Evolutionary conservation across 2,113 vertebrate genomes (phyloP).

Genomic region (Anseranas semipalmata): DNA sequence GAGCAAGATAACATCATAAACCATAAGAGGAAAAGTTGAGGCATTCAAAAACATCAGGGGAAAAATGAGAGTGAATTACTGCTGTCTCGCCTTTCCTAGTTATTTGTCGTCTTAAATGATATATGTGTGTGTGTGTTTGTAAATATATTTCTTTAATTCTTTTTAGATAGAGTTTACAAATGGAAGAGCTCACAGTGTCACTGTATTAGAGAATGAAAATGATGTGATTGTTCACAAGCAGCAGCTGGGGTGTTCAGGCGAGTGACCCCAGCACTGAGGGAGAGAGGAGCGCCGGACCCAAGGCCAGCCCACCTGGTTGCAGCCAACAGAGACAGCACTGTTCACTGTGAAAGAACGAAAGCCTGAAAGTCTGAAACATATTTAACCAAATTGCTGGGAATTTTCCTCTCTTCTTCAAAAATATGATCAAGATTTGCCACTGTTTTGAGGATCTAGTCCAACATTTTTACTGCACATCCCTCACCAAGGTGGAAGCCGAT

Average conservation of each 20-base stretch:
- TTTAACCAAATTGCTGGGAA: background rate
- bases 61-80: conserved; percentile 18
- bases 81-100: background rate
- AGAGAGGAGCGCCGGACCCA: background rate
- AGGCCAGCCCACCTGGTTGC: background rate
- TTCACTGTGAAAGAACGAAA: background rate
- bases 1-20: conserved; percentile 63
- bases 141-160: conserved; percentile 16
- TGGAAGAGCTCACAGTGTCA: background rate
- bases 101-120: conserved; percentile 39
- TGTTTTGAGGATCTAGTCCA: background rate
- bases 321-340: background rate
- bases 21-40: conserved; percentile 44
- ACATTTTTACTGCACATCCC: background rate
- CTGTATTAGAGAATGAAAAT: background rate
- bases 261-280: background rate
- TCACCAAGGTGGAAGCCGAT: background rate
- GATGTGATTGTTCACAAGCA: background rate
- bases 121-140: background rate
- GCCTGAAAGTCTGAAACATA: background rate
- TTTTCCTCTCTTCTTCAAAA: background rate
- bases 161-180: background rate
- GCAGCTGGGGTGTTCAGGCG: background rate
- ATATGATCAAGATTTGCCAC: background rate
- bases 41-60: conserved; percentile 32